Conservation (phyloP, 2,113 vertebrate genomes). For the Paratilapia polleni region DNA sequence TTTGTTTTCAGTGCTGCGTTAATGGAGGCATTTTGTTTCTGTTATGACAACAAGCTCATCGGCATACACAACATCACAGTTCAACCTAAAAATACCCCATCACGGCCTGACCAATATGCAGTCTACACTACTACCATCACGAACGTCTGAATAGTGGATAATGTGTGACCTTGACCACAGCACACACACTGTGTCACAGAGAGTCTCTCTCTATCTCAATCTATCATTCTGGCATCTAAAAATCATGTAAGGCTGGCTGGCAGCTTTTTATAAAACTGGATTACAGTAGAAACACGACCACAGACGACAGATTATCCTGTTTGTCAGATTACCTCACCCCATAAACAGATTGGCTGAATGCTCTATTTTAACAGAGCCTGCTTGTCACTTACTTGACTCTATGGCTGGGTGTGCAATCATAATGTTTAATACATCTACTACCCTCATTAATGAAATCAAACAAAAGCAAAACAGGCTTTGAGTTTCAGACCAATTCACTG, state of each 20-base stretch:
- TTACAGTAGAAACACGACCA: constrained; percentile 54
- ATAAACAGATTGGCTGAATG: constrained; percentile 18
- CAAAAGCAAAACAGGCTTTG: background rate
- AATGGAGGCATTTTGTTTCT: constrained; percentile 57
- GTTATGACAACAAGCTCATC: constrained; percentile 73
- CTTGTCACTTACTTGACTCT: background rate
- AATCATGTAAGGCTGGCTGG: constrained; percentile 30
- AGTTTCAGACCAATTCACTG: background rate
- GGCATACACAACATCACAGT: constrained; percentile 35
- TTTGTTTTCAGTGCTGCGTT: constrained; percentile 16
- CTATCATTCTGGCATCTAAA: constrained; percentile 2
- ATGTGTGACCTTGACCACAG: constrained; percentile 41
- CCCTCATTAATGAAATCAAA: background rate
- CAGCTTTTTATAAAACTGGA: constrained; percentile 58
- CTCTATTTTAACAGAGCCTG: background rate
- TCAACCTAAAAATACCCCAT: constrained; percentile 70
- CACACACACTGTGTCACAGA: background rate
- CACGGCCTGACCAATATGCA: constrained; percentile 26
- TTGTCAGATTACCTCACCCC: constrained; percentile 43
- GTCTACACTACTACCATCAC: constrained; percentile 15
- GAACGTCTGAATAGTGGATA: constrained; percentile 23
- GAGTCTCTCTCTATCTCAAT: background rate
- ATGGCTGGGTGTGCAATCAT: background rate
- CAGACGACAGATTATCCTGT: constrained; percentile 63
- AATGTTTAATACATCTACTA: background rate